Conservation (phyloP, 2,888 invertebrate genomes). For the Lutraria lutraria region DNA sequence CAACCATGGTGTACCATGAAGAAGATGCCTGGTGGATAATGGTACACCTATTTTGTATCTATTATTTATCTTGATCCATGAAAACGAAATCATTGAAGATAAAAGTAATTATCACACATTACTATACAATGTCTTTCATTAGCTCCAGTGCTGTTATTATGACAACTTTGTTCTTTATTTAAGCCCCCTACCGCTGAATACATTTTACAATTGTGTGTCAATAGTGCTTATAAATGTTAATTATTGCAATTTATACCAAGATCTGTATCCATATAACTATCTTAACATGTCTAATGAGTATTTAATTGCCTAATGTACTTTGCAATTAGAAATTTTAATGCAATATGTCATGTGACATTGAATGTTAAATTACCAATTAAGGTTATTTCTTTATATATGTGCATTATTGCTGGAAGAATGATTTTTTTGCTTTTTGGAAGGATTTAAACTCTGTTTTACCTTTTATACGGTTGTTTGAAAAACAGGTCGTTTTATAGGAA, state of each 20-base stretch:
- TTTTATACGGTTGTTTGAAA: too few relatives aligned
- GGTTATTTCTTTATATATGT: neutral
- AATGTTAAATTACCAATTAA: neutral
- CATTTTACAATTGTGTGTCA: neutral
- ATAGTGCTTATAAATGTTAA: constrained; percentile 2
- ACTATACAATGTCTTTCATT: neutral
- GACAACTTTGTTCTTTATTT: neutral
- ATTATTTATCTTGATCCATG: neutral
- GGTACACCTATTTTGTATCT: neutral
- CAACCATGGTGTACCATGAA: neutral
- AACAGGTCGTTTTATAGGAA: too few relatives aligned
- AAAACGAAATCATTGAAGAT: neutral
- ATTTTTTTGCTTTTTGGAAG: neutral
- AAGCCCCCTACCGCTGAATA: neutral
- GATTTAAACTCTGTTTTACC: neutral
- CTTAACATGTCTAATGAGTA: constrained; percentile 2
- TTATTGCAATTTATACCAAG: neutral
- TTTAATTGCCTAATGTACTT: constrained; percentile 19
- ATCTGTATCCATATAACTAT: constrained; percentile 6
- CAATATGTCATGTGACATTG: constrained; percentile 18
- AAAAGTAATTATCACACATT: neutral
- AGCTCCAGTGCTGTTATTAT: neutral
- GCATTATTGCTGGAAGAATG: neutral
- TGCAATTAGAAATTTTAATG: constrained; percentile 13
- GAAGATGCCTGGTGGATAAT: neutral